Evolutionary conservation across 2,888 invertebrate genomes (phyloP), one percentile per base, ranked within the genome.

Genomic region (Pyrrhopygopsis socrates): DNA sequence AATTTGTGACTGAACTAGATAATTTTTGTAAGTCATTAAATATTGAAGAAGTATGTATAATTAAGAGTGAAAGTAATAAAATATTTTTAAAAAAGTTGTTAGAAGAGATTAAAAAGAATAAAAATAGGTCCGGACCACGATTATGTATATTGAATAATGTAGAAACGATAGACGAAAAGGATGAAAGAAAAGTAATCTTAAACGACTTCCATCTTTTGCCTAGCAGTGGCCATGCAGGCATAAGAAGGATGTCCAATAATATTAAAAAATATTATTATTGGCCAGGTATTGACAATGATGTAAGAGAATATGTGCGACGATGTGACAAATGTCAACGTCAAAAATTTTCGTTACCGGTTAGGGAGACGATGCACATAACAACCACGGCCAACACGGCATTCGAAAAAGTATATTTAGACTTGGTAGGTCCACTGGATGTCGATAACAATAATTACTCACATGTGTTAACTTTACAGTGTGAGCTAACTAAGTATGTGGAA

Each of bases 391-490:
- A 58, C 3, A 24, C 30, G 18, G 88, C 89, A 9, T 86, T 92
- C 22, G 85, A 90, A 67, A 91, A 85, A 50, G 58, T 83, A 30
- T 83, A 27, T 67, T 30, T 82, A 76, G 76, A 86, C 60, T 41
- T 83, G 34, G 73, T 86, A n/a, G 92, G 91, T 0, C 89, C 87
- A 0, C 50, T 92, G 79, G 78, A 78, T 30, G 71, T 9, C 30
- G 92, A 92, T 34, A 73, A 34, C 73, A 73, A 90, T 63, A 34
- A 20, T 13, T 89, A 88, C 74, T 83, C 86, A 24, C 58, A 45
- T 45, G 18, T 45, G 9, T 45, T 90, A n/a, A 92, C 89, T 2
- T 6, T 92, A 0, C 89, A 92, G 70, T 92, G 91, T 30, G 89
- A 91, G n/a, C 27, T 92, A 41, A 85, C 68, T 29, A 92, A 92